Percentiles rank a stretch among this genome's conserved stretches.
Evolutionary conservation across 2,797 vertebrate species (phyloP).

Genomic region (Potorous gilbertii): DNA sequence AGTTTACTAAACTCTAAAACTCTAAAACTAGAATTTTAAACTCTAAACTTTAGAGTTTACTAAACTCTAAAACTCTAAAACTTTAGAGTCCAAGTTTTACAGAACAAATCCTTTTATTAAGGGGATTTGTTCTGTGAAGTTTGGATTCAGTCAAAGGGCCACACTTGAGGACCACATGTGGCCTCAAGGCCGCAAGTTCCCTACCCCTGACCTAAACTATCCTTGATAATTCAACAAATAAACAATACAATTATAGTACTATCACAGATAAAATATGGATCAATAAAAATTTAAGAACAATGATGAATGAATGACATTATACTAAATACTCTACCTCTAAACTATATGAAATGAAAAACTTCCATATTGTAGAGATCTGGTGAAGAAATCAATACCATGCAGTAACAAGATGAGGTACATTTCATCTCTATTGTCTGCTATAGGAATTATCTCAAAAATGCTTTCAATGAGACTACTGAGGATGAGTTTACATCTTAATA

Average conservation of each 20-base stretch:
- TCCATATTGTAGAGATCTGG: not conserved
- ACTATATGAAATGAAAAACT: not conserved
- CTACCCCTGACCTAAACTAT: not conserved
- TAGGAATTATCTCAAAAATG: not conserved
- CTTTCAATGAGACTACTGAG: not conserved
- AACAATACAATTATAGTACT: not conserved
- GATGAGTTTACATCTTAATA: not conserved
- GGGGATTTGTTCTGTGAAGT: too few species aligned
- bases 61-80: too few species aligned
- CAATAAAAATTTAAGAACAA: not conserved
- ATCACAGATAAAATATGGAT: not conserved
- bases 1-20: too few species aligned
- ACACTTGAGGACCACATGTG: too few species aligned
- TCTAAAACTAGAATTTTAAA: too few species aligned
- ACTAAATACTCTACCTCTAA: not conserved
- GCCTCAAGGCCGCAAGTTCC: too few species aligned
- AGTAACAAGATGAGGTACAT: not conserved
- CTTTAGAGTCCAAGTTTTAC: too few species aligned
- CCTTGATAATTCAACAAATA: not conserved
- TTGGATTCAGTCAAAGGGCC: too few species aligned
- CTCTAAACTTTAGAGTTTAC: too few species aligned
- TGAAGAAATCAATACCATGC: not conserved
- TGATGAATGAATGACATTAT: not conserved
- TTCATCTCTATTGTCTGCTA: not conserved
- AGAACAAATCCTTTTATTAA: too few species aligned